Percentiles rank a stretch among this genome's conserved stretches.
Evolutionary conservation across 2,888 invertebrate genomes (phyloP).

Genomic region (Crossocerus cetratus): DNA sequence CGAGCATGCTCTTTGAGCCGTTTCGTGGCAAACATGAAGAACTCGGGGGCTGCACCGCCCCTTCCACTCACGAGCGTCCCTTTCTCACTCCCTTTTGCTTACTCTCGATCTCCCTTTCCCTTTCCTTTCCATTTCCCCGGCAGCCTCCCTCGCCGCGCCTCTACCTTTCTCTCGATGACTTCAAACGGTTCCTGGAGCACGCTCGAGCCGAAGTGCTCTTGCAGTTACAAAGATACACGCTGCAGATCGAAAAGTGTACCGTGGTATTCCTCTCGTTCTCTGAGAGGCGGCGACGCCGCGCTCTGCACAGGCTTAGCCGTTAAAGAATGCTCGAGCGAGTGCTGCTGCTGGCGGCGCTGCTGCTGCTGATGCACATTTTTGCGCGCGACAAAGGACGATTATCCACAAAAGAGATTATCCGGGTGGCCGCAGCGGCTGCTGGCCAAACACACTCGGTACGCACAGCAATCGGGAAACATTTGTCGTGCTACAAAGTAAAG

Average conservation of each 20-base stretch:
- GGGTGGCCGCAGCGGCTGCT: not conserved
- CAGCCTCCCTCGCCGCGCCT: conserved; percentile 14
- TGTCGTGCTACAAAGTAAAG: not conserved
- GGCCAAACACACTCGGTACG: no score
- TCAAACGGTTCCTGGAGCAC: conserved; percentile 56
- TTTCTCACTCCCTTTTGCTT: not conserved
- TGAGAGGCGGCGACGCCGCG: no score
- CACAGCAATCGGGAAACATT: not conserved
- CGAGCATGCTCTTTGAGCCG: conserved; percentile 42
- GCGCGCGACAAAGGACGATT: conserved; percentile 43
- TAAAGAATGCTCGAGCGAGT: conserved; percentile 37
- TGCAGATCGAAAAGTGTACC: conserved; percentile 50
- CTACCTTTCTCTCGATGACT: conserved; percentile 50
- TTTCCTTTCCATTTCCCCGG: conserved; percentile 1
- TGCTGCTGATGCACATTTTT: conserved; percentile 44
- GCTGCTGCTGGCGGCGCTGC: conserved; percentile 8
- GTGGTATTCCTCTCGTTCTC: conserved; percentile 27
- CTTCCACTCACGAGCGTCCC: not conserved
- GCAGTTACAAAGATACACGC: conserved; percentile 56
- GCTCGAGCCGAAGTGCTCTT: conserved; percentile 57
- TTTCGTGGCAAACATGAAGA: conserved; percentile 44
- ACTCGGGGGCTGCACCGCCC: conserved; percentile 30
- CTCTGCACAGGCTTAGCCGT: conserved; percentile 30
- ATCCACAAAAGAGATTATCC: conserved; percentile 14
- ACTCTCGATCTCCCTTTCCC: conserved; percentile 9